phyloP scores from a whole-genome alignment of 2,888 invertebrate species.

The Tholera decimalis region DNA sequence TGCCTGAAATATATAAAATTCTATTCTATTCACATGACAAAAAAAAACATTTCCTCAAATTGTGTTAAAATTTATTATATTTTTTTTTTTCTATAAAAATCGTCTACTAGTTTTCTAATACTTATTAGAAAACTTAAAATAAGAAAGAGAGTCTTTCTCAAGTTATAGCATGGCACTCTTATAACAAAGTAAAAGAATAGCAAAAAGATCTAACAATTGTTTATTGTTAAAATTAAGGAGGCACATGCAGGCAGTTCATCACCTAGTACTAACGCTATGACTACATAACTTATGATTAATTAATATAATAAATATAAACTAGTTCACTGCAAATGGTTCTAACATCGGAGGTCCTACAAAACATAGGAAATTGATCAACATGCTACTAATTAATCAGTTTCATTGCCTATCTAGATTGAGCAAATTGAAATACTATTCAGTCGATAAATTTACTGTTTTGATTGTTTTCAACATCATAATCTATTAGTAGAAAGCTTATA shows the following conservation, averaged over 20 bases:
- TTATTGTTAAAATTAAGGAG: slow-evolving; percentile 59
- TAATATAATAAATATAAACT: slow-evolving; percentile 17
- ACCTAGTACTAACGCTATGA: slow-evolving; percentile 43
- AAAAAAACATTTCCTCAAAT: too few species aligned
- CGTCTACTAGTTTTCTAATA: too few species aligned
- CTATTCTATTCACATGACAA: too few species aligned
- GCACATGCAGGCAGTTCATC: slow-evolving; percentile 64
- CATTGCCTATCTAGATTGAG: slow-evolving; percentile 63
- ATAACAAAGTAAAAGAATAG: not conserved
- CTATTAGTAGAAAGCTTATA: slow-evolving; percentile 22
- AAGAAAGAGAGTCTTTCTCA: too few species aligned
- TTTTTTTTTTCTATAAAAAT: too few species aligned
- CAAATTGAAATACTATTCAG: slow-evolving; percentile 63
- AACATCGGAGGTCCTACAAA: slow-evolving; percentile 41
- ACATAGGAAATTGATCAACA: slow-evolving; percentile 46
- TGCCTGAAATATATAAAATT: too few species aligned
- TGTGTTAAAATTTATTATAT: too few species aligned
- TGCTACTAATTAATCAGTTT: slow-evolving; percentile 47
- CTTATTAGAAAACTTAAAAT: too few species aligned
- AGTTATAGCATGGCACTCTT: too few species aligned
- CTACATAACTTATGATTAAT: slow-evolving; percentile 27
- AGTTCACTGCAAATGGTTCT: slow-evolving; percentile 28
- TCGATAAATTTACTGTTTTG: slow-evolving; percentile 42
- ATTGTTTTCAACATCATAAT: slow-evolving; percentile 13
- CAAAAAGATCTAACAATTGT: slow-evolving; percentile 43